Evolutionary conservation across 1,140 invertebrate genomes (phyloP).

Genomic region (Conus betulinus): DNA sequence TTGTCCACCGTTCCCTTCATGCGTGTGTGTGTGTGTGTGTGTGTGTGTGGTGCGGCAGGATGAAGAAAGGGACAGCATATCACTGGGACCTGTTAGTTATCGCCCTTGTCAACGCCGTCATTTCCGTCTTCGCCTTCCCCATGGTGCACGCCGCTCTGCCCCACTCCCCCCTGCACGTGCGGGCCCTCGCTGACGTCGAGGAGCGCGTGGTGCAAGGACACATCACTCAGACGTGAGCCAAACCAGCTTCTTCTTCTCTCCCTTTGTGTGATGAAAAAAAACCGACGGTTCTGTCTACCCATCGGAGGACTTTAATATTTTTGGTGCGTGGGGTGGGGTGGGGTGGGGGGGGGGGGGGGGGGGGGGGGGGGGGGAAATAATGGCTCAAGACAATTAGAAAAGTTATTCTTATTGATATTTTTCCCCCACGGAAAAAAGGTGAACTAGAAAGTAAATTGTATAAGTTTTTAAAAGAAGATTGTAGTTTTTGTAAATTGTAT

Average conservation of each 20-base stretch:
- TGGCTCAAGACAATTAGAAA: constrained; percentile 64
- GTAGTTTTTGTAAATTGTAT: too few species aligned
- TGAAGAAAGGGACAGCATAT: constrained; percentile 82
- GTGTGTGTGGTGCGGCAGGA: constrained; percentile 67
- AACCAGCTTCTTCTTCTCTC: not conserved
- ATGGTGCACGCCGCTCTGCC: constrained; percentile 81
- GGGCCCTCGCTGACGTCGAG: constrained; percentile 82
- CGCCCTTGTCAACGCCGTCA: constrained; percentile 80
- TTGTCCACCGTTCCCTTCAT: not conserved
- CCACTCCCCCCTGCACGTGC: constrained; percentile 83
- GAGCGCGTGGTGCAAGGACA: constrained; percentile 83
- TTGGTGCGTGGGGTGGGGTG: too few species aligned
- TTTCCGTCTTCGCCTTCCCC: constrained; percentile 81
- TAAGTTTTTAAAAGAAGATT: too few species aligned
- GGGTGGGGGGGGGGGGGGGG: too few species aligned
- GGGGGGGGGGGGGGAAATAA: constrained; percentile 77
- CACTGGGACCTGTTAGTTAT: constrained; percentile 83
- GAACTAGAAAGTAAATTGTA: too few species aligned
- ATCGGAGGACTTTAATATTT: too few species aligned
- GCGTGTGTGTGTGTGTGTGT: not conserved
- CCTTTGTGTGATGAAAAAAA: not conserved
- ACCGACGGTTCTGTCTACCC: too few species aligned
- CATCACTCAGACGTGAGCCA: constrained; percentile 81
- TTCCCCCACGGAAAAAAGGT: too few species aligned
- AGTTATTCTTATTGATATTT: too few species aligned